phyloP scores from a whole-genome alignment of 2,113 vertebrate genomes.

The Phyllopteryx taeniolatus region DNA sequence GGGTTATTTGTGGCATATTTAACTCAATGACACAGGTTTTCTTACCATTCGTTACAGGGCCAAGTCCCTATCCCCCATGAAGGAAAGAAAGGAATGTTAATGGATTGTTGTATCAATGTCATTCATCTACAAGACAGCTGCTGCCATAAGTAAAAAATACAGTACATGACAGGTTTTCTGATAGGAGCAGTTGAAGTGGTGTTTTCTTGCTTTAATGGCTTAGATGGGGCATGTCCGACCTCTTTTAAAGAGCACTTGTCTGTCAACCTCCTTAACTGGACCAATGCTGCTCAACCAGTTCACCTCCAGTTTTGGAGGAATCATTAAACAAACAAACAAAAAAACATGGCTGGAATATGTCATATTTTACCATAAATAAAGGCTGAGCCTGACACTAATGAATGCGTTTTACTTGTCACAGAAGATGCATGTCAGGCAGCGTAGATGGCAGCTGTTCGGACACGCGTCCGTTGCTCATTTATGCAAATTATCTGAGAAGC shows the following conservation, averaged over 20 bases:
- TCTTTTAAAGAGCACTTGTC: neutral
- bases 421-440: conserved; percentile 15
- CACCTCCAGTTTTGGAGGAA: conserved; percentile 23
- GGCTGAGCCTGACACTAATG: conserved; percentile 6
- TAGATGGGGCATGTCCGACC: no score
- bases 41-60: no score
- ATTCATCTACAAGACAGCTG: neutral
- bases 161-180: neutral
- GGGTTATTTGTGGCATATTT: no score
- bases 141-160: neutral
- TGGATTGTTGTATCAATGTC: no score
- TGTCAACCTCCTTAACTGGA: conserved; percentile 11
- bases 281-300: conserved; percentile 5
- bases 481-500: conserved; percentile 52
- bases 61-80: no score
- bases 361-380: conserved; percentile 20
- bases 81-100: no score
- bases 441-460: conserved; percentile 57
- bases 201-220: neutral
- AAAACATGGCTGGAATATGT: neutral
- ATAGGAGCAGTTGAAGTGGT: neutral
- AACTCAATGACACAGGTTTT: no score
- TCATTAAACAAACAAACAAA: neutral
- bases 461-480: conserved; percentile 64
- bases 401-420: conserved; percentile 4